These are phyloP conservation scores for Conus canariensis DNA, from an alignment of 2,888 invertebrate genomes.

Conservation along the genomic window DNA sequence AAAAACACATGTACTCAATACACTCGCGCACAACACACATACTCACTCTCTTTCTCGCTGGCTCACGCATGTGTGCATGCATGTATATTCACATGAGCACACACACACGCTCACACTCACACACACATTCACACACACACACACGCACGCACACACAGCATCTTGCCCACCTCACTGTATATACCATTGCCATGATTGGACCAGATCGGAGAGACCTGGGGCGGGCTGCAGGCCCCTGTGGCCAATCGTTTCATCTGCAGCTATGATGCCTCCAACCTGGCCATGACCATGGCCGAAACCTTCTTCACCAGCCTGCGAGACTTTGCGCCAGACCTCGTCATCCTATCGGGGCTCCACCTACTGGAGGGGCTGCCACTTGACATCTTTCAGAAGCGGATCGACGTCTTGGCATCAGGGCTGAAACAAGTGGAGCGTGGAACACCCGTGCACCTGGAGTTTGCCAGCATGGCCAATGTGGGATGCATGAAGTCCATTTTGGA, in stretches of 20 bases:
- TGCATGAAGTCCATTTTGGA: slow-evolving; percentile 76
- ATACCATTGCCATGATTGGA: too few species aligned
- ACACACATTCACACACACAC: background rate
- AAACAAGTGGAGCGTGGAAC: slow-evolving; percentile 67
- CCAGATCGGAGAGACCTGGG: slow-evolving; percentile 76
- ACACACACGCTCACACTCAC: background rate
- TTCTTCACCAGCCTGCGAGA: slow-evolving; percentile 77
- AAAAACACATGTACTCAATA: background rate
- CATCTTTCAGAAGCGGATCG: slow-evolving; percentile 65
- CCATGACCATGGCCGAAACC: slow-evolving; percentile 72
- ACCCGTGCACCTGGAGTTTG: slow-evolving; percentile 79
- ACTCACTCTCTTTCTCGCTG: too few species aligned
- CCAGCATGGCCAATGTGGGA: slow-evolving; percentile 77
- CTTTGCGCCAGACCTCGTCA: slow-evolving; percentile 78
- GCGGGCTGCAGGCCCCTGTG: slow-evolving; percentile 75
- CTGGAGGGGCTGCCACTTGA: slow-evolving; percentile 75
- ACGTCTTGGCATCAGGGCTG: slow-evolving; percentile 73
- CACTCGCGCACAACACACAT: too few species aligned
- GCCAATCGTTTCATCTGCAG: slow-evolving; percentile 80
- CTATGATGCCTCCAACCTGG: slow-evolving; percentile 78
- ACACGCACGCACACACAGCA: background rate
- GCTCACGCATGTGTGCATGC: too few species aligned
- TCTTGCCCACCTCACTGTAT: too few species aligned
- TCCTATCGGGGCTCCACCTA: slow-evolving; percentile 78
- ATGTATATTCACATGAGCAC: background rate